Percentiles rank a stretch among this genome's conserved stretches.
Conservation (phyloP, 2,797 vertebrate species). For the Chromobotia macracanthus region DNA sequence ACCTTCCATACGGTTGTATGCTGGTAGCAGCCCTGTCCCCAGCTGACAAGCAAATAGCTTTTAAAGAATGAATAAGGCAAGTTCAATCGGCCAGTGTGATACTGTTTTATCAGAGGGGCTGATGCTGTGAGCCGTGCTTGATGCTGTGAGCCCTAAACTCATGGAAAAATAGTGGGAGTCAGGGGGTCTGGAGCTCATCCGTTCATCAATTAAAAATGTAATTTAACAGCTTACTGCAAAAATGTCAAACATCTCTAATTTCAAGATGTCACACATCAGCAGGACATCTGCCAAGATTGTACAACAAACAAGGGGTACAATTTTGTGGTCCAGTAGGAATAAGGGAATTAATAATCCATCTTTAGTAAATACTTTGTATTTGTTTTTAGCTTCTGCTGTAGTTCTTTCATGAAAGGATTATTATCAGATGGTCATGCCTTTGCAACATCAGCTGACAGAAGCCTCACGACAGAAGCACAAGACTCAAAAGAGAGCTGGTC, state of each 20-base stretch:
- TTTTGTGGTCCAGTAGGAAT: background rate
- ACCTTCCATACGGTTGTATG: slow-evolving; percentile 21
- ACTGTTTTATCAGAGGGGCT: slow-evolving; percentile 31
- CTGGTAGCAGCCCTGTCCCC: slow-evolving; percentile 6
- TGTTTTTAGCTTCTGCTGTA: background rate
- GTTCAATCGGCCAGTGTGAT: slow-evolving; percentile 17
- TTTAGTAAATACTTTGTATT: background rate
- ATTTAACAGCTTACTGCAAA: slow-evolving; percentile 62
- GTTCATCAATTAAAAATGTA: slow-evolving; percentile 64
- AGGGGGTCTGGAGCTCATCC: background rate
- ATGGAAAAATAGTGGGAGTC: background rate
- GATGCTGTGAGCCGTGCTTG: background rate
- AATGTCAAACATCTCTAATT: slow-evolving; percentile 58
- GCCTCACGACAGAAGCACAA: too few species aligned
- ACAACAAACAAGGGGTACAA: background rate
- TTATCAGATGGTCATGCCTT: slow-evolving; percentile 43
- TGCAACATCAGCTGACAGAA: slow-evolving; percentile 41
- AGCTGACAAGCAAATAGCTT: slow-evolving; percentile 28
- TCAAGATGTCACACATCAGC: slow-evolving; percentile 27
- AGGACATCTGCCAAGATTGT: slow-evolving; percentile 10
- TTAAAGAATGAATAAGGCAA: slow-evolving; percentile 28
- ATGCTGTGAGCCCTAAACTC: slow-evolving; percentile 3
- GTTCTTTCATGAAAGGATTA: slow-evolving; percentile 32
- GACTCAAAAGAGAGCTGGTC: slow-evolving; percentile 19
- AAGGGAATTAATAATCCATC: background rate